phyloP scores from a whole-genome alignment of 2,888 invertebrate genomes.

The Eupithecia subfuscata region DNA sequence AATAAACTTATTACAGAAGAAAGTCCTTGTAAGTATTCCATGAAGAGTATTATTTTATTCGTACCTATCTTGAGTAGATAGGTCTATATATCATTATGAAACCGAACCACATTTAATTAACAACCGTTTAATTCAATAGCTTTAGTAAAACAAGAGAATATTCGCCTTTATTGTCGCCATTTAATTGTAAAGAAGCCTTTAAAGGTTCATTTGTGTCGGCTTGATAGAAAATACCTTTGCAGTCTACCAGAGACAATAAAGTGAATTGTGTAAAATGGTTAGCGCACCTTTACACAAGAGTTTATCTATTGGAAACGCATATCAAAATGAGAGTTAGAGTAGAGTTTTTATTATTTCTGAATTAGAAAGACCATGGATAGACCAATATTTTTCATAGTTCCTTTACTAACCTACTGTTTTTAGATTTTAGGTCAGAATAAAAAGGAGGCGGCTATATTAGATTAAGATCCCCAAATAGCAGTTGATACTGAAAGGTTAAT shows the following conservation, averaged over 20 bases:
- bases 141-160: conserved; percentile 35
- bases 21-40: background rate
- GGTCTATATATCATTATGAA: background rate
- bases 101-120: conserved; percentile 4
- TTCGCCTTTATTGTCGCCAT: conserved; percentile 39
- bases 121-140: conserved; percentile 31
- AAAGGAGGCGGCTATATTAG: background rate
- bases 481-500: background rate
- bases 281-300: conserved; percentile 26
- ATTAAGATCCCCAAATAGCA: background rate
- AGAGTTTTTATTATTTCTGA: background rate
- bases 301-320: background rate
- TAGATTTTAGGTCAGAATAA: background rate
- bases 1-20: background rate
- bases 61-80: background rate
- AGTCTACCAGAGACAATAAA: conserved; percentile 53
- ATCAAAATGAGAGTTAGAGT: no score
- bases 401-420: background rate
- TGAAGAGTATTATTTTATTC: background rate
- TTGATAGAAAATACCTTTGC: conserved; percentile 44
- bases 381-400: background rate
- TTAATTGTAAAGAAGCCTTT: conserved; percentile 46
- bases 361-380: background rate
- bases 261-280: conserved; percentile 52
- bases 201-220: conserved; percentile 45